Conservation (phyloP, 2,797 vertebrate species). For the Sebastiscus tertius region DNA sequence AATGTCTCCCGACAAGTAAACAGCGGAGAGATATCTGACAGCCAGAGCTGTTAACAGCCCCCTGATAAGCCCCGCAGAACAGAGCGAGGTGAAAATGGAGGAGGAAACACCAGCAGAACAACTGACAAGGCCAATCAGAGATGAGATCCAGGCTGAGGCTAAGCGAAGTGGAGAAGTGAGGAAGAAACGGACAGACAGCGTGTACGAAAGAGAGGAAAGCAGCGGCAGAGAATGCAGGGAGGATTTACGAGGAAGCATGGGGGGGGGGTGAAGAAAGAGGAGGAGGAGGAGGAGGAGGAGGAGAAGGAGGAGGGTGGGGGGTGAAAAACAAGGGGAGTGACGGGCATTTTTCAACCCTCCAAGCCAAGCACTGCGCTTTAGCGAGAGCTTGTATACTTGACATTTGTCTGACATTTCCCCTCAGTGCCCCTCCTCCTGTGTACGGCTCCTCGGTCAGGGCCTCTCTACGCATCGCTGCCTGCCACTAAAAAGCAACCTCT, state of each 20-base stretch:
- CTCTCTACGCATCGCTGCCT: slow-evolving; percentile 56
- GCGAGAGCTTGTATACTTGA: slow-evolving; percentile 78
- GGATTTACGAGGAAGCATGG: slow-evolving; percentile 19
- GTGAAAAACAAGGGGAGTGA: slow-evolving; percentile 31
- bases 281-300: not conserved
- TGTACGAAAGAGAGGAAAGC: slow-evolving; percentile 4
- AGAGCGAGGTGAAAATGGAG: slow-evolving; percentile 61
- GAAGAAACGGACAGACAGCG: slow-evolving; percentile 35
- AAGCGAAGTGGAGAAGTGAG: slow-evolving; percentile 37
- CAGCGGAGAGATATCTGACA: slow-evolving; percentile 69
- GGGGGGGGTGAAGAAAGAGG: not conserved
- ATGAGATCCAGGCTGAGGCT: slow-evolving; percentile 39
- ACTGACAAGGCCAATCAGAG: slow-evolving; percentile 64
- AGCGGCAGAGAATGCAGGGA: slow-evolving; percentile 5
- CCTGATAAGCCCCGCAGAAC: slow-evolving; percentile 68
- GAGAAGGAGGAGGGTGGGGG: not conserved
- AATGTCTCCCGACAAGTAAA: slow-evolving; percentile 66
- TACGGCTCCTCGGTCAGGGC: slow-evolving; percentile 46
- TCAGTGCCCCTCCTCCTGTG: slow-evolving; percentile 50
- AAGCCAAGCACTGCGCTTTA: slow-evolving; percentile 32
- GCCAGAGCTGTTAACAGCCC: slow-evolving; percentile 69
- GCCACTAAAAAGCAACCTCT: slow-evolving; percentile 63
- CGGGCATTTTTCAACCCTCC: slow-evolving; percentile 36
- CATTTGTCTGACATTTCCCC: slow-evolving; percentile 87
- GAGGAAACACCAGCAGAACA: slow-evolving; percentile 63